These are phyloP conservation scores for Okamejei kenojei DNA, from an alignment of 2,797 vertebrate genomes.

Conservation along the genomic window DNA sequence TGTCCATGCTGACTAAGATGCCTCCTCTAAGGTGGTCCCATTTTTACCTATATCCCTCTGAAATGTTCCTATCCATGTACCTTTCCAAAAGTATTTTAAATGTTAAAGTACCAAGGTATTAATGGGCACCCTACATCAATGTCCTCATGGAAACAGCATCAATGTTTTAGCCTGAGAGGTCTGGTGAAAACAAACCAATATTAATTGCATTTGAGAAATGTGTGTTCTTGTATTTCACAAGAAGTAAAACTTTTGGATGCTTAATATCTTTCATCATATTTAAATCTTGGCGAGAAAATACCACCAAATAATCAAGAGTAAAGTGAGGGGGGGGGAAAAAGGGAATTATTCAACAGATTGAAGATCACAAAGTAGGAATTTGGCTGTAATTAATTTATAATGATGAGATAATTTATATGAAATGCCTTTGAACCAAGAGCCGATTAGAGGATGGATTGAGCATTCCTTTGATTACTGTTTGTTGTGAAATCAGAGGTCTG, in stretches of 20 bases:
- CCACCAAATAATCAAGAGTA: background rate
- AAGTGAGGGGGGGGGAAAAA: background rate
- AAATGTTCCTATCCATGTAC: too few relatives aligned
- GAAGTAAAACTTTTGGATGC: background rate
- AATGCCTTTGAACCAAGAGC: background rate
- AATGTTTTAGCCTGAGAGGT: background rate
- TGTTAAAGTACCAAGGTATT: background rate
- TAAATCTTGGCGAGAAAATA: background rate
- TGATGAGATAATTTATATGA: background rate
- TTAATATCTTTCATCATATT: background rate
- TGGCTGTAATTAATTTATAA: background rate
- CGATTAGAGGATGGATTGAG: background rate
- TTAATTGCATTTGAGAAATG: background rate
- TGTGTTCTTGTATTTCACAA: background rate
- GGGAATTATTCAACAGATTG: background rate
- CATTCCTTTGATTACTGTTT: background rate
- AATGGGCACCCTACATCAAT: background rate
- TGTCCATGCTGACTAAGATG: too few relatives aligned
- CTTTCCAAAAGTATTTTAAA: too few relatives aligned
- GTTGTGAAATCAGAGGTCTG: background rate
- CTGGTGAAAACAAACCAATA: background rate
- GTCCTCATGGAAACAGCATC: background rate
- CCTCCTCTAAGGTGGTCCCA: too few relatives aligned
- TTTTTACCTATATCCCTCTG: too few relatives aligned
- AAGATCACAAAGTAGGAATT: background rate